These are phyloP conservation scores for Leptinotarsa peninsularis DNA, from an alignment of 2,888 invertebrate species.

Conservation along the genomic window DNA sequence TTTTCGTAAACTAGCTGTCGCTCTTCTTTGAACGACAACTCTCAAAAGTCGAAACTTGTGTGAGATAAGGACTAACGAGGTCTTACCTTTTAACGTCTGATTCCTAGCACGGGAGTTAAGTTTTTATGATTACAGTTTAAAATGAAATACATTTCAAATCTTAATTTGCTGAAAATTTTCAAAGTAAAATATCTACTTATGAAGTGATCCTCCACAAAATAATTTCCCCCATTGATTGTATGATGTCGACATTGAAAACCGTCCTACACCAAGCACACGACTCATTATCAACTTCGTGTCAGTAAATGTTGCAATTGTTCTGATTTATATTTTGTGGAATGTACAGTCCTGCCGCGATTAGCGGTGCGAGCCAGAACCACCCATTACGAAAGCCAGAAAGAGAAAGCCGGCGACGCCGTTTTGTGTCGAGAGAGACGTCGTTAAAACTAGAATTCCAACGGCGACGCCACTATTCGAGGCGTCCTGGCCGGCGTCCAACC, in stretches of 20 bases:
- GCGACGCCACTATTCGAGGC: slow-evolving; percentile 55
- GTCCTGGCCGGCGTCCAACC: slow-evolving; percentile 58
- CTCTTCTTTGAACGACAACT: no score
- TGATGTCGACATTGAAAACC: neutral
- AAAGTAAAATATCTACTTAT: no score
- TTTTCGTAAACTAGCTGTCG: no score
- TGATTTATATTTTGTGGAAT: slow-evolving; percentile 11
- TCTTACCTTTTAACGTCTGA: neutral
- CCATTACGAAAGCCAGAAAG: slow-evolving; percentile 22
- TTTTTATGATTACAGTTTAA: no score
- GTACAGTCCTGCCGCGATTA: slow-evolving; percentile 21
- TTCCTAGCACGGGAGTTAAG: neutral
- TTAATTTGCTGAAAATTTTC: no score
- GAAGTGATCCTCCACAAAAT: no score
- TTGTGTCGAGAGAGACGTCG: slow-evolving; percentile 29
- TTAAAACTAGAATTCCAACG: slow-evolving; percentile 47
- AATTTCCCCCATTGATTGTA: neutral
- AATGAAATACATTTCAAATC: no score
- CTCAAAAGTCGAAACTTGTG: no score
- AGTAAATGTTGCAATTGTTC: slow-evolving; percentile 7
- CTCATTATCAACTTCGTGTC: neutral
- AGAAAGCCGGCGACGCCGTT: slow-evolving; percentile 26
- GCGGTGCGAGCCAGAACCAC: slow-evolving; percentile 15
- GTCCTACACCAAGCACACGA: neutral
- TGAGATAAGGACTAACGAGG: no score